Base-by-base conservation (phyloP, 2,113 vertebrate species). In the Spizaetus ornatus region DNA sequence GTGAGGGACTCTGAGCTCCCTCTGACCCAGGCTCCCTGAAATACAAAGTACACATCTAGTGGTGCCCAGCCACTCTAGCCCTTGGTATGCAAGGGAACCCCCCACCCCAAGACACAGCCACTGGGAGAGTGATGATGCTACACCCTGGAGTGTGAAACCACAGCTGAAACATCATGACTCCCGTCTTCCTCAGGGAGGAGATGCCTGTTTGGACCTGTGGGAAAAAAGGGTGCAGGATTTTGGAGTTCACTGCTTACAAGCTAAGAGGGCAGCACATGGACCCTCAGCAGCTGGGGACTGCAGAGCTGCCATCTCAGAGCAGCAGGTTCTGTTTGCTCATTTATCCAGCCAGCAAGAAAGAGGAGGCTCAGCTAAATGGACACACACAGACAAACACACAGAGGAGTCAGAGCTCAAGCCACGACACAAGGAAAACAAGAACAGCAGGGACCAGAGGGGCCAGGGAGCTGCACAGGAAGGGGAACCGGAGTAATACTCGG, bases 391-490 rank as follows among this genome's bases (percentile, higher is more conserved):
- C 40, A 86, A 38, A 78, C 63, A 94, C 70, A 96, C 19, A 67
- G 27, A 91, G 62, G 67, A 86, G 56, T 90, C 62, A 65, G 63
- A 76, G 89, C 94, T 88, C 80, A 95, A 97, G 96, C 96, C 94
- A 95, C 94, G 95, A 71, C 77, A 97, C 88, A 3, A 82, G 76
- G 92, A 71, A 96, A 91, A 91, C 72, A 94, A 62, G 71, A 94
- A 84, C 72, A 94, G 95, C 96, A 85, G 62, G 90, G 67, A 93
- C 36, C 53, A 94, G 38, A 69, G 53, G 58, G 70, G 48, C 66
- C 59, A 43, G 59, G 76, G 52, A 85, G 71, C 77, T 93, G 80
- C 85, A 91, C 0, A 6, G 95, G 79, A 88, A 74, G 70, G 63
- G 86, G 48, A 77, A 74, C 62, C 10, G 13, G 66, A 87, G 66